Evolutionary conservation across 2,888 invertebrate species (phyloP), one percentile per base, ranked within the genome.

Genomic region (Endotricha flammealis): DNA sequence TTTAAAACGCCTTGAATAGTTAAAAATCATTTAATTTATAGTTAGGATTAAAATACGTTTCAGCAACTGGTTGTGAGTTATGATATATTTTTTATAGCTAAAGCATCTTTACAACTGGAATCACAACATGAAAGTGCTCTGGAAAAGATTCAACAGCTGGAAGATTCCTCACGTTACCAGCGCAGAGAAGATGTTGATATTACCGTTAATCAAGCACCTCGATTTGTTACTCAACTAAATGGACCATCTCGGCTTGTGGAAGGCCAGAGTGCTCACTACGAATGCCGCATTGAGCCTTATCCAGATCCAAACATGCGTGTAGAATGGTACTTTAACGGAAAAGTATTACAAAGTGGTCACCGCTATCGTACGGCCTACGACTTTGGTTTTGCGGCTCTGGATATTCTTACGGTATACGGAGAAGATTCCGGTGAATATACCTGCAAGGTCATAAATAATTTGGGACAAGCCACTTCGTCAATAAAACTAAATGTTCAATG

Each of bases 341-440:
- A 96, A 72, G 95, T 96, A 28, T 81, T 96, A 31, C 92, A 92
- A 57, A 93, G 93, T 44, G 95, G 95, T 37, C 97, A 97, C 67
- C 91, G 98, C 44, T 96, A 95, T 88, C 91, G 96, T 63, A 97
- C 97, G 30, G 93, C 96, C 30, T 95, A 94, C 64, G 98, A 99
- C 71, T 99, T 99, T 73, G 99, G 99, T 29, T 98, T 97, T 77
- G 97, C 97, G 38, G 95, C 98, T 34, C 89, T 99, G 44, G 99
- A 99, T 71, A 95, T 99, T 42, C 88, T 97, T 14, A 95, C 96
- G 25, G 97, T 97, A 1, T 96, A 97, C 60, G 93, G 94, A 10
- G 97, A 97, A 83, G 99, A 99, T 73, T 93, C 95, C 46, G 98
- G 98, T 35, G 95, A 95, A 71, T 96, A 96, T 63, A 94, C 94